Evolutionary conservation across 2,113 vertebrate species (phyloP).

Genomic region (Phrynosoma platyrhinos): DNA sequence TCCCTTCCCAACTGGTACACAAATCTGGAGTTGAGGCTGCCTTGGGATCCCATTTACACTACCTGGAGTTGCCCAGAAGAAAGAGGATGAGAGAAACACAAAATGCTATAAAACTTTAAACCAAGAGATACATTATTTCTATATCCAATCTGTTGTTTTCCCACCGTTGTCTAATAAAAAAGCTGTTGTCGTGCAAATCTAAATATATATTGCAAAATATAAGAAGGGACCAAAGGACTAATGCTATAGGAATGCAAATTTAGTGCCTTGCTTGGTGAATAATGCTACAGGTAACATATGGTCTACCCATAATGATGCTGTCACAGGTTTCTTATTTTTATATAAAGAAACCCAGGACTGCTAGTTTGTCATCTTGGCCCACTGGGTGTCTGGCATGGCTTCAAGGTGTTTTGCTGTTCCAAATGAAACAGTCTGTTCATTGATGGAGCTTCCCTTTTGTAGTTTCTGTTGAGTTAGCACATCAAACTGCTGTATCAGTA

Average conservation of each 20-base stretch:
- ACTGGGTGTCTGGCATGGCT: conserved; percentile 11
- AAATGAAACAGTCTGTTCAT: not conserved
- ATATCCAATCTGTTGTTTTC: too few relatives aligned
- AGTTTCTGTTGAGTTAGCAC: not conserved
- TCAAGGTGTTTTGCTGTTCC: not conserved
- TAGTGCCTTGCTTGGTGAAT: not conserved
- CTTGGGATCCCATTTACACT: too few relatives aligned
- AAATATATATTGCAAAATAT: too few relatives aligned
- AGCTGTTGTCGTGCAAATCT: too few relatives aligned
- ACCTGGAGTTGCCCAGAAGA: too few relatives aligned
- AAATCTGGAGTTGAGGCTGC: too few relatives aligned
- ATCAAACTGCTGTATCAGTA: not conserved
- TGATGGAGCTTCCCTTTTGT: not conserved
- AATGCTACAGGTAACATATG: not conserved
- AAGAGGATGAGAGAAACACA: too few relatives aligned
- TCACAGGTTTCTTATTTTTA: not conserved
- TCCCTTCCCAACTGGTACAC: too few relatives aligned
- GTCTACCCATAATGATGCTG: not conserved
- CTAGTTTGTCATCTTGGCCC: not conserved
- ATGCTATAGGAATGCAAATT: not conserved
- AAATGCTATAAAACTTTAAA: too few relatives aligned
- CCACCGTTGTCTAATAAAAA: too few relatives aligned
- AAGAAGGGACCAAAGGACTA: not conserved
- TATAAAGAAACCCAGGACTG: not conserved
- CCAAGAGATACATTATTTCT: too few relatives aligned